phyloP scores from a whole-genome alignment of 1,140 invertebrate genomes.

The Caenorhabditis remanei region DNA sequence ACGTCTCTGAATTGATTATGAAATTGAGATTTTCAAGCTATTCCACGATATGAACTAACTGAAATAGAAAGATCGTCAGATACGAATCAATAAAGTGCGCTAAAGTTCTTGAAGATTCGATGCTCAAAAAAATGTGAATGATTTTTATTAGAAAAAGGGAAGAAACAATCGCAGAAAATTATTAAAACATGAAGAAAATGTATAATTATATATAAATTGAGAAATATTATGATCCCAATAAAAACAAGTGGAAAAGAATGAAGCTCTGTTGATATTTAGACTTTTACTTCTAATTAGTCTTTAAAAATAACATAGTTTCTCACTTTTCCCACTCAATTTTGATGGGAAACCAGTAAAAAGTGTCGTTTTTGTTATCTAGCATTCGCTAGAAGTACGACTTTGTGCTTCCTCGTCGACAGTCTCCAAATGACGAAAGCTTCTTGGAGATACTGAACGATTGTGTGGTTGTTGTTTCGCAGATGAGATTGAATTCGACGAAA shows the following conservation, averaged over 20 bases:
- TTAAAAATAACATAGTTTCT: no score
- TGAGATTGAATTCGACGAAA: background rate
- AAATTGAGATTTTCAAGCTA: no score
- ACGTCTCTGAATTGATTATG: background rate
- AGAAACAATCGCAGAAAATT: background rate
- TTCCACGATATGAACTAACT: no score
- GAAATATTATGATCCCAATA: no score
- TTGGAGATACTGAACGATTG: slow-evolving; percentile 29
- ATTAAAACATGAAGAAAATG: background rate
- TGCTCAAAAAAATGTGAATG: background rate
- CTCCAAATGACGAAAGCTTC: slow-evolving; percentile 8
- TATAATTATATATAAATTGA: background rate
- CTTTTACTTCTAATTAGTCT: no score
- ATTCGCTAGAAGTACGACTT: slow-evolving; percentile 27
- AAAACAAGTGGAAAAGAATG: background rate
- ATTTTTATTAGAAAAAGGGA: background rate
- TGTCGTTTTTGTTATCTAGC: no score
- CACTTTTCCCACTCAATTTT: no score
- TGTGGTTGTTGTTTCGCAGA: background rate
- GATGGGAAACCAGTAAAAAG: no score
- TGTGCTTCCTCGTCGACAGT: slow-evolving; percentile 40
- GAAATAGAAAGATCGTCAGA: no score
- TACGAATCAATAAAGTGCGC: no score
- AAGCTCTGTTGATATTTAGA: no score
- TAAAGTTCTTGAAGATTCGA: no score